Evolutionary conservation across 2,888 invertebrate genomes (phyloP).

Genomic region (Rhingia campestris): DNA sequence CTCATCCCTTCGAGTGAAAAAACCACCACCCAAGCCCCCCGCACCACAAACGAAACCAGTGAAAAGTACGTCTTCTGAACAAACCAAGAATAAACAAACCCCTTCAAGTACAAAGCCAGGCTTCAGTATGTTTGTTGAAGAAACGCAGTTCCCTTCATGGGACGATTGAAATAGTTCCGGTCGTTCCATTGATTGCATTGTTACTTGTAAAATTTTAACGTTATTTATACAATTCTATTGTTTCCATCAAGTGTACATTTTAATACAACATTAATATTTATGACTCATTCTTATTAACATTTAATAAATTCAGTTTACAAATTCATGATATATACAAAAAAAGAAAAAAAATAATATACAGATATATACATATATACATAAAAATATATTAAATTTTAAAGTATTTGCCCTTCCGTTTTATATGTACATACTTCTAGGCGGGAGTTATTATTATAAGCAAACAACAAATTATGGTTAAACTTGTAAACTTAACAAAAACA

Average conservation of each 20-base stretch:
- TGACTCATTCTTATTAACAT: constrained; percentile 78
- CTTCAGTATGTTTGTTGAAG: constrained; percentile 84
- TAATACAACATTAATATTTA: constrained; percentile 75
- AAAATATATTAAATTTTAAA: constrained; percentile 71
- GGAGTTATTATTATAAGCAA: constrained; percentile 69
- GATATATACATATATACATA: constrained; percentile 62
- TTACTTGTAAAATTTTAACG: constrained; percentile 72
- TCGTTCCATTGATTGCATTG: constrained; percentile 68
- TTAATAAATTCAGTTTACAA: constrained; percentile 77
- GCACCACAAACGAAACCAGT: constrained; percentile 76
- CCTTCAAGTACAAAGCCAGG: constrained; percentile 79
- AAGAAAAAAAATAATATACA: constrained; percentile 28
- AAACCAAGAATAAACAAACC: constrained; percentile 77
- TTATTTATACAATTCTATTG: constrained; percentile 74
- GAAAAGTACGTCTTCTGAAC: constrained; percentile 75
- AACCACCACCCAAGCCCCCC: constrained; percentile 73
- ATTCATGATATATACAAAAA: constrained; percentile 72
- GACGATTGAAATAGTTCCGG: constrained; percentile 84
- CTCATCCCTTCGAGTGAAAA: constrained; percentile 64
- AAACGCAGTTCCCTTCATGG: constrained; percentile 86
- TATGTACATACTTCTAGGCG: constrained; percentile 71
- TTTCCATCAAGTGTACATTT: constrained; percentile 73
- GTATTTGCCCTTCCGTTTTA: constrained; percentile 75
- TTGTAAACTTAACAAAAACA: constrained; percentile 56
- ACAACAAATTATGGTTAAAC: constrained; percentile 70